phyloP scores from a whole-genome alignment of 1,140 invertebrate species.

The Cyclargus thomasi region DNA sequence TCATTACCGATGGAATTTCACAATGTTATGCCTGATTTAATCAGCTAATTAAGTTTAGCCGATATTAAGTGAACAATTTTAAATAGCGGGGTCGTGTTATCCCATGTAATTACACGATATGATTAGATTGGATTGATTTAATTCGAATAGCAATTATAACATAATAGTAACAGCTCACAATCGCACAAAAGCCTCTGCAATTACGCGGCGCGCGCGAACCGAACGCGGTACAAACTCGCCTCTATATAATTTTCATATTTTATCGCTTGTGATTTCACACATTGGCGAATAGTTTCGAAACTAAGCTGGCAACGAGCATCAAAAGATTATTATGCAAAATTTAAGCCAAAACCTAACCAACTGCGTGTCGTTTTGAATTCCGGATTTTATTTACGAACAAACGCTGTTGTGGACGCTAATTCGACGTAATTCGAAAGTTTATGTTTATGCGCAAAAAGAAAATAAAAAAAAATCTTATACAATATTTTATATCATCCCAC shows the following conservation, averaged over 20 bases:
- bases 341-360: slow-evolving; percentile 44
- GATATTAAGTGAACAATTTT: neutral
- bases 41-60: neutral
- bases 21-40: neutral
- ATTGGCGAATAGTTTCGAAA: slow-evolving; percentile 12
- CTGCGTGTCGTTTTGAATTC: slow-evolving; percentile 36
- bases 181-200: neutral
- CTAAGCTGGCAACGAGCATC: slow-evolving; percentile 30
- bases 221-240: slow-evolving; percentile 6
- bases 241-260: slow-evolving; percentile 10
- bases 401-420: slow-evolving; percentile 1
- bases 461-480: too few relatives aligned
- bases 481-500: too few relatives aligned
- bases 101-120: neutral
- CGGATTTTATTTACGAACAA: slow-evolving; percentile 39
- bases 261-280: slow-evolving; percentile 14
- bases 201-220: neutral
- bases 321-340: slow-evolving; percentile 50
- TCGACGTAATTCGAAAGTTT: slow-evolving; percentile 30
- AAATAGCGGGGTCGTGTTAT: neutral
- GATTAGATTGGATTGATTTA: slow-evolving; percentile 5
- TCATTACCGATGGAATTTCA: neutral
- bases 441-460: neutral
- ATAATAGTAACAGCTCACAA: neutral
- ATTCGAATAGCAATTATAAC: neutral